Evolutionary conservation across 2,797 vertebrate species (phyloP).

Genomic region (Mus caroli): DNA sequence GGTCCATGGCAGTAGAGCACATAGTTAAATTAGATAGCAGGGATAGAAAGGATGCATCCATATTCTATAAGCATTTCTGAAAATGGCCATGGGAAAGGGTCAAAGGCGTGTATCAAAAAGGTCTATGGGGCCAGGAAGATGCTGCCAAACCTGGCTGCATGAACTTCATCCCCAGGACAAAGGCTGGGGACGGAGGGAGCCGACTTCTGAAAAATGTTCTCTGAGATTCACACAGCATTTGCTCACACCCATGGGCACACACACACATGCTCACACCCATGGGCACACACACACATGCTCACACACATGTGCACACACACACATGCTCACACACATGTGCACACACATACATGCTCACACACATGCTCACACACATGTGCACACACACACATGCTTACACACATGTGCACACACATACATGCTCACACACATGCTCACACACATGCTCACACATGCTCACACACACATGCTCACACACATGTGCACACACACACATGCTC

Average conservation of each 20-base stretch:
- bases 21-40: neutral
- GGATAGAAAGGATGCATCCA: neutral
- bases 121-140: neutral
- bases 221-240: neutral
- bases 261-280: no score
- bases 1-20: neutral
- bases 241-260: neutral
- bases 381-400: neutral
- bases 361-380: no score
- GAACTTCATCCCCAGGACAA: neutral
- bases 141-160: neutral
- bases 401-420: neutral
- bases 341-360: neutral
- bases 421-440: no score
- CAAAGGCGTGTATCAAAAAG: neutral
- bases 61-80: neutral
- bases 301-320: no score
- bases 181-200: neutral
- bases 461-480: no score
- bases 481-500: neutral
- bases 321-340: neutral
- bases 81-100: neutral
- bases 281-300: no score
- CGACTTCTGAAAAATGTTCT: neutral
- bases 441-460: no score